Percentiles rank a stretch among this genome's conserved stretches.
Evolutionary conservation across 2,888 invertebrate genomes (phyloP).

Genomic region (Baccha elongata): DNA sequence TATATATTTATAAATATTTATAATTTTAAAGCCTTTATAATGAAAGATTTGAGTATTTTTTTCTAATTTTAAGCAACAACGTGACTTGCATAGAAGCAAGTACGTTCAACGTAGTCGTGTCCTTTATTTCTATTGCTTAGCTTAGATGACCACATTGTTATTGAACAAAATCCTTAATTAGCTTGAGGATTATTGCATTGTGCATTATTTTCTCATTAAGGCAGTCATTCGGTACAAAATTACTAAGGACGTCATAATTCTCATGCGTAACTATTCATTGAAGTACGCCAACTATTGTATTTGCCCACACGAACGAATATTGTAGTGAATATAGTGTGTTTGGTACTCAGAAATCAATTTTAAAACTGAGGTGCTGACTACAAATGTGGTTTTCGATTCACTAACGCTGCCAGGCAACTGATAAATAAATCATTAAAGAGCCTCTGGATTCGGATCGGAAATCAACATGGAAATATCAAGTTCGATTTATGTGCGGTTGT

Average conservation of each 20-base stretch:
- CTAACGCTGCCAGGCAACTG: constrained; percentile 26
- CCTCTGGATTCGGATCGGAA: constrained; percentile 10
- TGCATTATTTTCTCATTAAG: constrained; percentile 28
- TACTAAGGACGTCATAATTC: constrained; percentile 13
- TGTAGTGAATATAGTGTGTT: neutral
- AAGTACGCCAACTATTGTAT: constrained; percentile 49
- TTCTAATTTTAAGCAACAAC: too few species aligned
- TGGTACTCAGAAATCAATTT: constrained; percentile 52
- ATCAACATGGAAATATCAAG: too few species aligned
- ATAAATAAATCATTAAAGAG: constrained; percentile 37
- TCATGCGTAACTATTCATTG: constrained; percentile 28
- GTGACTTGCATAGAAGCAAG: too few species aligned
- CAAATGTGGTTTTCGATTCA: constrained; percentile 53
- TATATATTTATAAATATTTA: too few species aligned
- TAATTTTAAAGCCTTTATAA: too few species aligned
- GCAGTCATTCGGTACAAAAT: neutral
- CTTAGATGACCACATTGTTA: neutral
- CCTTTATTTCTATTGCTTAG: too few species aligned
- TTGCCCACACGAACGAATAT: constrained; percentile 26
- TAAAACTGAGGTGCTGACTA: constrained; percentile 48
- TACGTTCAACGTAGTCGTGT: too few species aligned
- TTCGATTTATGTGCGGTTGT: constrained; percentile 47
- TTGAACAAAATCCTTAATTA: neutral
- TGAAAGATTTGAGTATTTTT: too few species aligned
- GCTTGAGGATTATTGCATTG: constrained; percentile 9